Percentiles rank a stretch among this genome's conserved stretches.
Evolutionary conservation across 1,140 invertebrate species (phyloP).

Genomic region (Mya arenaria): DNA sequence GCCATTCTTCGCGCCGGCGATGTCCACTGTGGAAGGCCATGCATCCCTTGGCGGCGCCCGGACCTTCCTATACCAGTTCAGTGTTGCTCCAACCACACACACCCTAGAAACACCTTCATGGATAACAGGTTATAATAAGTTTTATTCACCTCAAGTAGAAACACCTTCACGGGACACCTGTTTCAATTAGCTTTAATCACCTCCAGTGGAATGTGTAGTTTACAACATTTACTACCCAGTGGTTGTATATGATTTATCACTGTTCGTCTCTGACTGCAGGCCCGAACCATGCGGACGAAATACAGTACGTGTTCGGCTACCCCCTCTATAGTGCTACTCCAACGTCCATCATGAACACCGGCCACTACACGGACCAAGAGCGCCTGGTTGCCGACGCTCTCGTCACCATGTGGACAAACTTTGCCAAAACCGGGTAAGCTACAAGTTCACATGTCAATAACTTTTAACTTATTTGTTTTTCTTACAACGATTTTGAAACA

Average conservation of each 20-base stretch:
- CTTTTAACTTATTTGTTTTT: no score
- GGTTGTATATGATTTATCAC: no score
- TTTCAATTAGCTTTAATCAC: no score
- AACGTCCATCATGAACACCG: neutral
- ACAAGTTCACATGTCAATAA: constrained; percentile 62
- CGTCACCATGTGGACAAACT: constrained; percentile 96
- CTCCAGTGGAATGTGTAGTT: no score
- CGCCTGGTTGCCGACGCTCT: constrained; percentile 92
- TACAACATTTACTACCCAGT: no score
- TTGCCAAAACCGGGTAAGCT: constrained; percentile 97
- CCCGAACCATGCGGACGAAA: constrained; percentile 51
- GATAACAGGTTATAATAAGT: constrained; percentile 18
- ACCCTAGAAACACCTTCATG: neutral
- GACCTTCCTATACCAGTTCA: constrained; percentile 54
- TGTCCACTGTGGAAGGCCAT: constrained; percentile 29
- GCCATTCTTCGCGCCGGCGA: constrained; percentile 37
- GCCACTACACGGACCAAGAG: constrained; percentile 84
- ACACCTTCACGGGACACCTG: no score
- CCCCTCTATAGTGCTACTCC: constrained; percentile 3
- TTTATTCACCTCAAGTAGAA: no score
- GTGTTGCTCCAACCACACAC: constrained; percentile 16
- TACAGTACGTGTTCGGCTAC: constrained; percentile 59
- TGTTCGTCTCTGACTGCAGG: neutral
- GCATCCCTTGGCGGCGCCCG: neutral
- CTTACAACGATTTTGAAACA: neutral